These are phyloP conservation scores for Catocala sponsa DNA, from an alignment of 2,888 invertebrate genomes.

Conservation along the genomic window DNA sequence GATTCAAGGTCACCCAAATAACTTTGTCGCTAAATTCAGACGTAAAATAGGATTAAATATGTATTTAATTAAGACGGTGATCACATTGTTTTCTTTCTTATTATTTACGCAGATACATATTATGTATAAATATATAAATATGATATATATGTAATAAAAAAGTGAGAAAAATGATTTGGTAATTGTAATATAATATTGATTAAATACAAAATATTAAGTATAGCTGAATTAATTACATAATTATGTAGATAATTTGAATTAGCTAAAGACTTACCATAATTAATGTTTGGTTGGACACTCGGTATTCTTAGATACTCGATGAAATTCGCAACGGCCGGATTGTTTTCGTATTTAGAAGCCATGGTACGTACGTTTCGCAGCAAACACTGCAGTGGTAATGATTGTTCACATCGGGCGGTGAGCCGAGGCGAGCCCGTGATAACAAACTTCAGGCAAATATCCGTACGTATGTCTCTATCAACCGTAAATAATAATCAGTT, in stretches of 20 bases:
- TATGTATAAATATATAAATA: not conserved
- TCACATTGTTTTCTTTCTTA: no score
- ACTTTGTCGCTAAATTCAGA: no score
- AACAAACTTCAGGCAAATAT: conserved; percentile 27
- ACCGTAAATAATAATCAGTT: no score
- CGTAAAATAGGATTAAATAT: no score
- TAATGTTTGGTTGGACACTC: conserved; percentile 92
- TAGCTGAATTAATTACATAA: not conserved
- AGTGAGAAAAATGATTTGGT: no score
- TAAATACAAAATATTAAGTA: not conserved
- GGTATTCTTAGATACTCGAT: conserved; percentile 92
- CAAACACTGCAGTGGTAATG: conserved; percentile 52
- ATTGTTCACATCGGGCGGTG: conserved; percentile 39
- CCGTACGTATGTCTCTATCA: not conserved
- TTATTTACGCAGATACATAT: no score
- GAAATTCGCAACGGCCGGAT: conserved; percentile 90
- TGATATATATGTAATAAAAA: no score
- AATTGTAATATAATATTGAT: no score
- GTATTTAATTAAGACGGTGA: no score
- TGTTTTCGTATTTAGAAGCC: conserved; percentile 72
- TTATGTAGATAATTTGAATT: no score
- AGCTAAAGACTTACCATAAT: conserved; percentile 89
- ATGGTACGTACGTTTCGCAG: conserved; percentile 56
- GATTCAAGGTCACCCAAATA: no score
- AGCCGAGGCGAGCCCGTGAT: conserved; percentile 27